These are phyloP conservation scores for Catamblyrhynchus diadema DNA, from an alignment of 2,797 vertebrate genomes.

Conservation along the genomic window DNA sequence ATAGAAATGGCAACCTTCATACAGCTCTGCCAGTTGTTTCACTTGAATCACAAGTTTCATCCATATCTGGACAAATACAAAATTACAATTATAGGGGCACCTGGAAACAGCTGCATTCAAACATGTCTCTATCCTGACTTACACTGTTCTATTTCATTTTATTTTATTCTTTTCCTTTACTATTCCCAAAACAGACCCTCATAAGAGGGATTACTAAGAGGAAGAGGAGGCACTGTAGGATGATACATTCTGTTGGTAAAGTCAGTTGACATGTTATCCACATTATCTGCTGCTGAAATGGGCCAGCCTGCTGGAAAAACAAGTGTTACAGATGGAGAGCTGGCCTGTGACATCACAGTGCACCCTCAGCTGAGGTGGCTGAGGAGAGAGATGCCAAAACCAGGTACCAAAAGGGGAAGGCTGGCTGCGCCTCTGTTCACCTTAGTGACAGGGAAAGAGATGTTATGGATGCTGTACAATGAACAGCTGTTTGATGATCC, in stretches of 20 bases:
- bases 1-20: neutral
- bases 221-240: neutral
- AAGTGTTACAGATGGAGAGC: neutral
- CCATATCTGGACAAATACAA: neutral
- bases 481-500: neutral
- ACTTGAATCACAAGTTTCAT: neutral
- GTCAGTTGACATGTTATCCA: neutral
- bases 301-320: accelerated
- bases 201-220: neutral
- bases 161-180: neutral
- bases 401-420: neutral
- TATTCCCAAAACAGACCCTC: neutral
- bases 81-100: neutral
- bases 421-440: neutral
- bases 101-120: neutral
- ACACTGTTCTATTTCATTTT: neutral
- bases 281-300: neutral
- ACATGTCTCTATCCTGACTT: neutral
- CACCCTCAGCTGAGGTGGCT: neutral
- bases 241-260: neutral
- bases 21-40: neutral
- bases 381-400: neutral
- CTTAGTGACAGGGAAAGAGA: neutral
- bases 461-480: neutral
- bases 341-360: neutral